Evolutionary conservation across 2,888 invertebrate genomes (phyloP).

Genomic region (Theodoxus fluviatilis): DNA sequence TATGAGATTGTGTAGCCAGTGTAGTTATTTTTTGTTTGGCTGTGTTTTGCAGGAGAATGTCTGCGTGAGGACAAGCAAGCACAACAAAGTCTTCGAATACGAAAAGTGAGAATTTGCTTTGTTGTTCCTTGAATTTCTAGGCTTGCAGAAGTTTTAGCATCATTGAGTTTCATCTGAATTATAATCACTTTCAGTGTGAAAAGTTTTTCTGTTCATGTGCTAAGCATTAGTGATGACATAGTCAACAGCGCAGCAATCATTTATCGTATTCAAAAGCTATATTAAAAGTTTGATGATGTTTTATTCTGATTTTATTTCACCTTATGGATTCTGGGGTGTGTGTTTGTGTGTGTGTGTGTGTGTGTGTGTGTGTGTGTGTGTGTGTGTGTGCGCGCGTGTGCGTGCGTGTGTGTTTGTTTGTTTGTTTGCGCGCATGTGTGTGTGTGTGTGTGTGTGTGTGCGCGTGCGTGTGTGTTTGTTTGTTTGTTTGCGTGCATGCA

Average conservation of each 20-base stretch:
- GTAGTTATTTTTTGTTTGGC: background rate
- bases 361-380: background rate
- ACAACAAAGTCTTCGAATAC: slow-evolving; percentile 59
- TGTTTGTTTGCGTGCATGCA: background rate
- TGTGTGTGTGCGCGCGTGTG: background rate
- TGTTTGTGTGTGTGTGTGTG: background rate
- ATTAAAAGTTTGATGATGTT: no score
- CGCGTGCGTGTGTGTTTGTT: background rate
- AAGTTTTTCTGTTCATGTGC: no score
- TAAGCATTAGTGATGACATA: no score
- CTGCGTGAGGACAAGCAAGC: slow-evolving; percentile 51
- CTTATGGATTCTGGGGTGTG: background rate
- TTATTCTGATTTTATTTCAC: no score
- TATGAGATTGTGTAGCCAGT: background rate
- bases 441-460: background rate
- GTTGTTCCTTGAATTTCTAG: no score
- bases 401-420: background rate
- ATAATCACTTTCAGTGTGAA: no score
- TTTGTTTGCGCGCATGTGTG: background rate
- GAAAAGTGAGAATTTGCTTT: slow-evolving; percentile 55
- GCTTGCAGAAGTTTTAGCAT: no score
- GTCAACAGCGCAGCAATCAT: no score
- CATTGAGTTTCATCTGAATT: no score
- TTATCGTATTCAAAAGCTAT: no score
- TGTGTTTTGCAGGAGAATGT: slow-evolving; percentile 51